Evolutionary conservation across 2,888 invertebrate species (phyloP), one percentile per base, ranked within the genome.

Genomic region (Scaptomyza polygonia): DNA sequence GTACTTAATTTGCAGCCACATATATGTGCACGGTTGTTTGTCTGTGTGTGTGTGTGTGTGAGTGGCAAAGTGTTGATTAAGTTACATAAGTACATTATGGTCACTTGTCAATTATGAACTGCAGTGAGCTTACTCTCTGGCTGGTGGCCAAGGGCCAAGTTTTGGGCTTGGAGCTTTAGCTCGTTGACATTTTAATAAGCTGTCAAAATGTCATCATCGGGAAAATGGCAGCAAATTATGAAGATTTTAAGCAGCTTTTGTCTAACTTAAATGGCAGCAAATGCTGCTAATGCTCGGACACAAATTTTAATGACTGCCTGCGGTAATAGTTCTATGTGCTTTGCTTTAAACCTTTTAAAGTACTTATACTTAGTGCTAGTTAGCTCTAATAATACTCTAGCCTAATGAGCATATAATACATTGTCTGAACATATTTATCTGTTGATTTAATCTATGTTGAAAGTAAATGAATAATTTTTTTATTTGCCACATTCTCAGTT

Each of bases 151-250:
- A 18, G 21, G 21, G 53, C 42, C 58, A 58, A 40, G 6, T 40
- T 54, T 32, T 40, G 5, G 16, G 56, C 18, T 55, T 16, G 45
- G n/a, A 53, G 29, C 27, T 57, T 40, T 42, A 67, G 49, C 49
- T 36, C 52, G 59, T 71, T 72, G 77, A 72, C 78, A 72, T 62
- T 87, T 86, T 83, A 77, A 86, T 84, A 77, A 82, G 70, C 77
- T 77, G 80, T 72, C 86, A 71, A 62, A 74, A 56, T 61, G 77
- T 53, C 71, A 67, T 52, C 51, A 64, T 65, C 34, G 34, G 40
- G 39, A 27, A 45, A 62, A 52, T 44, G 21, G 11, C 16, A 11
- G 29, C n/a, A 21, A 39, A 52, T 48, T 54, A 44, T 40, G 34
- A 36, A 49, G 44, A 52, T 30, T 51, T 66, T 54, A 61, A 73